These are phyloP conservation scores for Hyphantria cunea DNA, from an alignment of 1,140 invertebrate genomes.

Conservation along the genomic window DNA sequence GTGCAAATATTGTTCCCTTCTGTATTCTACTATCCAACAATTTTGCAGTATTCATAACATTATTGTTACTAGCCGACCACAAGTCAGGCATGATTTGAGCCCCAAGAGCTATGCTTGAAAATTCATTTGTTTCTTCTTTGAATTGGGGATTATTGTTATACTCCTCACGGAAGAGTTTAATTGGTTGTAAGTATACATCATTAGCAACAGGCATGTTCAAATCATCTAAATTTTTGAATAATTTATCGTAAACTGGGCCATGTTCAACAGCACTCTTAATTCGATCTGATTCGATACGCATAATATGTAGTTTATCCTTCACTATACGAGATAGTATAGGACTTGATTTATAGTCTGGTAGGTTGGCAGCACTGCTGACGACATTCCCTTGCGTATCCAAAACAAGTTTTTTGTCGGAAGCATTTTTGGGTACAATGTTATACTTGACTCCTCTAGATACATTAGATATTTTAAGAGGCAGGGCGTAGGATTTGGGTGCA, in stretches of 20 bases:
- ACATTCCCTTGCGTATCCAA: slow-evolving; percentile 77
- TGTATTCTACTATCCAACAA: slow-evolving; percentile 68
- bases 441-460: slow-evolving; percentile 76
- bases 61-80: slow-evolving; percentile 70
- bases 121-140: slow-evolving; percentile 80
- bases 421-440: slow-evolving; percentile 78
- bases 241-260: slow-evolving; percentile 82
- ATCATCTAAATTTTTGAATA: slow-evolving; percentile 80
- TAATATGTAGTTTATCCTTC: slow-evolving; percentile 79
- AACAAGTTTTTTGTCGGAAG: slow-evolving; percentile 78
- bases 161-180: slow-evolving; percentile 81
- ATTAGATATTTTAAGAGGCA: slow-evolving; percentile 78
- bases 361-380: slow-evolving; percentile 76
- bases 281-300: slow-evolving; percentile 81
- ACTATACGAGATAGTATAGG: slow-evolving; percentile 73
- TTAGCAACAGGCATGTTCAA: slow-evolving; percentile 78
- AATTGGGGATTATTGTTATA: slow-evolving; percentile 81
- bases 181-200: slow-evolving; percentile 81
- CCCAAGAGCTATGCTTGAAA: slow-evolving; percentile 78
- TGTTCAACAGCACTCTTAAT: slow-evolving; percentile 83
- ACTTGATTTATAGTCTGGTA: slow-evolving; percentile 77
- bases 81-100: slow-evolving; percentile 75
- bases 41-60: slow-evolving; percentile 68
- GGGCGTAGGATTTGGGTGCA: slow-evolving; percentile 73
- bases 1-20: slow-evolving; percentile 79